phyloP scores from a whole-genome alignment of 2,797 vertebrate species.

The Danio jaintianensis region DNA sequence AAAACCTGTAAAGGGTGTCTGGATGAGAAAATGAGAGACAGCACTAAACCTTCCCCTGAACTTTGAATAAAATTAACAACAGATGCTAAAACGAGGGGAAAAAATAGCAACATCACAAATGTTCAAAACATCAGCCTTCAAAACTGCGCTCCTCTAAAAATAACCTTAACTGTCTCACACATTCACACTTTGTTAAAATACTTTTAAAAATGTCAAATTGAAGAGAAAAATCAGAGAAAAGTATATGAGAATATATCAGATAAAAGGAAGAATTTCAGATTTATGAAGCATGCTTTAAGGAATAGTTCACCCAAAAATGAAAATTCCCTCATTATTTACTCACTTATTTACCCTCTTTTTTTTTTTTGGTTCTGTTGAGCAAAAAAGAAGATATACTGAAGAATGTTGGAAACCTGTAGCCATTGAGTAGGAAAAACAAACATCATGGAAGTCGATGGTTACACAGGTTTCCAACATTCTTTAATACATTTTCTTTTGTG shows the following conservation, averaged over 20 bases:
- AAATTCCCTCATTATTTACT: no score
- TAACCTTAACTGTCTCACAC: not conserved
- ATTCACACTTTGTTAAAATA: constrained; percentile 12
- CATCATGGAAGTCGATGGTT: no score
- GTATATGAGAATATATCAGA: not conserved
- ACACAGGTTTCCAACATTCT: no score
- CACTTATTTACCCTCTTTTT: no score
- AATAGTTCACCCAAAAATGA: no score
- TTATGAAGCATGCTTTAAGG: no score
- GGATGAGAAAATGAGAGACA: constrained; percentile 28
- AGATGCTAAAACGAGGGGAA: not conserved
- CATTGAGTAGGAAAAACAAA: no score
- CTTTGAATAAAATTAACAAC: constrained; percentile 39
- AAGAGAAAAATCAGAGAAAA: not conserved
- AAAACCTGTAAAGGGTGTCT: constrained; percentile 17
- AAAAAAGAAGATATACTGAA: no score
- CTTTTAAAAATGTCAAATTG: not conserved
- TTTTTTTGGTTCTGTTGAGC: no score
- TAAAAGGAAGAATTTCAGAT: no score
- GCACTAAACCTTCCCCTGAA: constrained; percentile 7
- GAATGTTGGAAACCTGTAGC: no score
- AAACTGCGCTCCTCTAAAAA: constrained; percentile 14
- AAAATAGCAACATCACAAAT: constrained; percentile 11
- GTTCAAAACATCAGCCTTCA: not conserved
- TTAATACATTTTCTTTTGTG: no score